phyloP scores from a whole-genome alignment of 2,888 invertebrate genomes.

The Andrena trimmerana region DNA sequence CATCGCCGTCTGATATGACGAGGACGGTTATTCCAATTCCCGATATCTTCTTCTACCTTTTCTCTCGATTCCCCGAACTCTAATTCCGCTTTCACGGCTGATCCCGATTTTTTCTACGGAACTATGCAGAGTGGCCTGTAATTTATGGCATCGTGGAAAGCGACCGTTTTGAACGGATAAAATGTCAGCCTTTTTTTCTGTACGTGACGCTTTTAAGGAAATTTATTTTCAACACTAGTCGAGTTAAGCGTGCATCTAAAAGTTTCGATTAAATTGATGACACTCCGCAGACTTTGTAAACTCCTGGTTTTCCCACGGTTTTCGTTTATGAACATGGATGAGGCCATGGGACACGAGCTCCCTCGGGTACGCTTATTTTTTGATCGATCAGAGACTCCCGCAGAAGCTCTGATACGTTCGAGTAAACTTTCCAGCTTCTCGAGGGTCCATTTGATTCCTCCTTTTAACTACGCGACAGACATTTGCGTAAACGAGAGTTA shows the following conservation, averaged over 20 bases:
- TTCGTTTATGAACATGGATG: not conserved
- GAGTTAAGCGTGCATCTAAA: too few relatives aligned
- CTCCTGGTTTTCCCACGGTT: not conserved
- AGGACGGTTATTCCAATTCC: not conserved
- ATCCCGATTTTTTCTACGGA: too few relatives aligned
- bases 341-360: not conserved
- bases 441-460: not conserved
- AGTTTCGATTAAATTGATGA: too few relatives aligned
- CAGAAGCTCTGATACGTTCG: not conserved
- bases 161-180: too few relatives aligned
- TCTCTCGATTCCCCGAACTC: too few relatives aligned
- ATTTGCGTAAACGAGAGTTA: too few relatives aligned
- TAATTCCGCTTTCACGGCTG: too few relatives aligned
- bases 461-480: not conserved
- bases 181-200: too few relatives aligned
- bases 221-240: too few relatives aligned
- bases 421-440: not conserved
- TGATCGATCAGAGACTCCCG: not conserved
- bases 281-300: not conserved
- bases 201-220: too few relatives aligned
- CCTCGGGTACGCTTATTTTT: not conserved
- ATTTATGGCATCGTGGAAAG: too few relatives aligned
- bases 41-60: not conserved
- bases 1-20: not conserved
- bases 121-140: too few relatives aligned